Evolutionary conservation across 35 echinoderm and acorn worm genomes (phyloP).

Genomic region (Apostichopus parvimensis): DNA sequence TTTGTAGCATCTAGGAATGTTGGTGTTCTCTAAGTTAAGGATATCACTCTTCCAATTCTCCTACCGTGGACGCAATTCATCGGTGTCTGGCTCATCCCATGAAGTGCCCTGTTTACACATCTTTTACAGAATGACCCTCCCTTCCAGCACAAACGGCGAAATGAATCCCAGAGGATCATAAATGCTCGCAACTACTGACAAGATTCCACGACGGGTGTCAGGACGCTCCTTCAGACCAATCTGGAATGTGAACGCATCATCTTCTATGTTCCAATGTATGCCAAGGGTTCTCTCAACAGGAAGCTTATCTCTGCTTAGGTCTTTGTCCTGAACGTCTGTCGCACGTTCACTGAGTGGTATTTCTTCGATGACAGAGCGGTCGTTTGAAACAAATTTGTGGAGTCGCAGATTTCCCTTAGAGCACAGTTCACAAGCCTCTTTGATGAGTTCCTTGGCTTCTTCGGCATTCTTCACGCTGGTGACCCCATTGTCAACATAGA

Average conservation of each 20-base stretch:
- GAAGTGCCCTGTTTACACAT: conserved; percentile 47
- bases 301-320: conserved; percentile 25
- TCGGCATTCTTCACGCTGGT: no score
- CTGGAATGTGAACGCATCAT: conserved; percentile 30
- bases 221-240: conserved; percentile 50
- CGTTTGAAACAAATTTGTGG: no score
- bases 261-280: no score
- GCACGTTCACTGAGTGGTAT: no score
- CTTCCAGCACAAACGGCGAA: conserved; percentile 47
- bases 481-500: no score
- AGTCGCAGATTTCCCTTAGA: background rate
- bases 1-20: no score
- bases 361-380: no score
- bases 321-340: background rate
- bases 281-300: background rate
- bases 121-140: background rate
- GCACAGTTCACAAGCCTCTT: conserved; percentile 16
- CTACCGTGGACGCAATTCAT: conserved; percentile 48
- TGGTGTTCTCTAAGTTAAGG: no score
- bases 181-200: conserved; percentile 4
- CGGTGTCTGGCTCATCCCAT: conserved; percentile 65
- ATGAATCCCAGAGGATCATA: conserved; percentile 69
- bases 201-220: background rate
- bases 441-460: conserved; percentile 7
- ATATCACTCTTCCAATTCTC: conserved; percentile 49